Evolutionary conservation across 2,797 vertebrate species (phyloP), one percentile per base, ranked within the genome.

Genomic region (Sebastes ruberrimus): DNA sequence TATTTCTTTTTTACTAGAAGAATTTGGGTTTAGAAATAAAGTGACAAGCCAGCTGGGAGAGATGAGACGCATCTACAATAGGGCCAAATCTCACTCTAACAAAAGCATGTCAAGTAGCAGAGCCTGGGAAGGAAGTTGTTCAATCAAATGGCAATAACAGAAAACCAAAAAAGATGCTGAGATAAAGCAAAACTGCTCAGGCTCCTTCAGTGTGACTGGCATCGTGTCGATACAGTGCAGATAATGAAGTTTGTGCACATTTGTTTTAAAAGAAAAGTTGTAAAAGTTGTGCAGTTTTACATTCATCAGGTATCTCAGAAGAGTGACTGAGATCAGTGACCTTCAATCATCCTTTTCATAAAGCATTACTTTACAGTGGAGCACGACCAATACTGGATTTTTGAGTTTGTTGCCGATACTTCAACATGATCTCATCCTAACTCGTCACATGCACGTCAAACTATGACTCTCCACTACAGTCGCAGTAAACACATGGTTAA

Each of bases 21-120:
- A 83, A 80, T 85, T 82, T 78, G 73, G 55, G 79, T 87, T 88
- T 70, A 42, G 49, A 76, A 76, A 75, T 57, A 53, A 79, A 88
- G 80, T 81, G 74, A 71, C 74, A 78, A 72, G 82, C 81, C 64
- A 57, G 62, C 25, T 67, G 67, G 74, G 74, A 82, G 33, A 77
- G 52, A 82, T 74, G 22, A 87, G 82, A 78, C 35, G 35, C 59
- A 66, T 70, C 69, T 52, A 53, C 53, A 65, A 62, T 11, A 38
- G 27, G 62, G 76, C 14, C 57, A 56, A 71, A 56, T 86, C 69
- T 71, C 61, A 57, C 67, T 76, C 7, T 20, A 59, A 69, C 71
- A 86, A 78, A 90, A 79, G 71, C 14, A 18, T 55, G 30, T 77
- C 35, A 71, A 68, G 71, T 25, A 60, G 57, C 49, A 69, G 65